Evolutionary conservation across 2,113 vertebrate species (phyloP).

Genomic region (Meriones unguiculatus): DNA sequence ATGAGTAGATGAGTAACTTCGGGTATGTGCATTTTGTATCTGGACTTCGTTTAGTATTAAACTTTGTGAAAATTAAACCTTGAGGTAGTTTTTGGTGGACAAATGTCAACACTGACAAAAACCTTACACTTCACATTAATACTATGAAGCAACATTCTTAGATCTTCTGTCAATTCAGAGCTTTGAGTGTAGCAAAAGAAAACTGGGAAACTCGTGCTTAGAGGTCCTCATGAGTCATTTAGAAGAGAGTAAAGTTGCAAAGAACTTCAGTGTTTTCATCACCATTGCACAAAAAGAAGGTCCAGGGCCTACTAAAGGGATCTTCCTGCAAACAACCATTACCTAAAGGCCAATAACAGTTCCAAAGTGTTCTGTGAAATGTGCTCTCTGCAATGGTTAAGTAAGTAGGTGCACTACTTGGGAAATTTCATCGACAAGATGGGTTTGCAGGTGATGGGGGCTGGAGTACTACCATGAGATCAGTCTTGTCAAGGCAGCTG

Average conservation of each 20-base stretch:
- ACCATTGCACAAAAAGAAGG: neutral
- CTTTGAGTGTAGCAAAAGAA: neutral
- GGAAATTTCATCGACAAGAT: neutral
- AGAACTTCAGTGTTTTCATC: no score
- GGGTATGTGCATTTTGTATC: neutral
- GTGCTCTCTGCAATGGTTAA: neutral
- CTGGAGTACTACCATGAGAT: neutral
- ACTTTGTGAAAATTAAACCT: neutral
- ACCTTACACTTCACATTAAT: neutral
- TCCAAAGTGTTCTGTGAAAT: neutral
- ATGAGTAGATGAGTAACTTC: neutral
- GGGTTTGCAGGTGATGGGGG: neutral
- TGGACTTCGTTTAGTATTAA: neutral
- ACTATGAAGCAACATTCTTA: neutral
- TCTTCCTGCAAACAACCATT: no score
- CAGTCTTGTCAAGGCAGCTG: neutral
- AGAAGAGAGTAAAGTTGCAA: no score
- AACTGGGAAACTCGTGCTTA: neutral
- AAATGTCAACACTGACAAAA: neutral
- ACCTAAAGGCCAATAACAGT: fast-evolving
- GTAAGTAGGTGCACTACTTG: neutral
- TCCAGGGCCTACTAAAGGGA: neutral
- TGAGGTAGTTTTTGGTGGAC: neutral
- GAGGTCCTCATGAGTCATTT: neutral
- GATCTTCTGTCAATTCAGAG: neutral